Conservation (phyloP, 2,113 vertebrate genomes). For the Holacanthus passer region DNA sequence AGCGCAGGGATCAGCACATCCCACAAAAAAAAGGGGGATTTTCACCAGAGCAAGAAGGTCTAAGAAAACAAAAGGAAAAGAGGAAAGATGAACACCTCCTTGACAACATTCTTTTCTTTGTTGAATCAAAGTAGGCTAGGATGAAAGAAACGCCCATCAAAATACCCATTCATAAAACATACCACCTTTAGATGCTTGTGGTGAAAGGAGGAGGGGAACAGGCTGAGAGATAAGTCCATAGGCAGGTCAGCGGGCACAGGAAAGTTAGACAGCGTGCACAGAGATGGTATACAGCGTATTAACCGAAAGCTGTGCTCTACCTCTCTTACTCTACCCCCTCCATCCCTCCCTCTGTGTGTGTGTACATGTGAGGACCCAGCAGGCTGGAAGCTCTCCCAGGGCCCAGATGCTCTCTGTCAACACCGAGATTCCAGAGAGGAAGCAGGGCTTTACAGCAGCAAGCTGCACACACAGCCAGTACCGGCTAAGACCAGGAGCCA, state of each 20-base stretch:
- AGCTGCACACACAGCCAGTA: slow-evolving; percentile 79
- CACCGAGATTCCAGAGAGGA: slow-evolving; percentile 84
- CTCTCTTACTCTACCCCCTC: slow-evolving; percentile 15
- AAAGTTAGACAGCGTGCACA: slow-evolving; percentile 35
- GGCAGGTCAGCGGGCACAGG: slow-evolving; percentile 23
- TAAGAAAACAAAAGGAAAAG: slow-evolving; percentile 79
- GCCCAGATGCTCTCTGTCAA: slow-evolving; percentile 87
- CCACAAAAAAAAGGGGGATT: slow-evolving; percentile 74
- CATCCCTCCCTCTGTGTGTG: slow-evolving; percentile 50
- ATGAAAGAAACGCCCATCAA: slow-evolving; percentile 78
- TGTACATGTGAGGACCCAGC: slow-evolving; percentile 72
- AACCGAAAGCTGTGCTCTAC: slow-evolving; percentile 28
- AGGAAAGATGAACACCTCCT: slow-evolving; percentile 74
- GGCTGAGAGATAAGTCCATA: slow-evolving; percentile 5
- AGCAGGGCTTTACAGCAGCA: slow-evolving; percentile 83
- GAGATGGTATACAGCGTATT: slow-evolving; percentile 27
- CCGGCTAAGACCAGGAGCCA: slow-evolving; percentile 82
- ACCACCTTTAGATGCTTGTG: slow-evolving; percentile 48
- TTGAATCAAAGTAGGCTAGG: slow-evolving; percentile 75
- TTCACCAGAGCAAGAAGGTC: slow-evolving; percentile 74
- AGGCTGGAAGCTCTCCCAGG: slow-evolving; percentile 83
- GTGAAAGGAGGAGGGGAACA: slow-evolving; percentile 1
- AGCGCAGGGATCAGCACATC: slow-evolving; percentile 57
- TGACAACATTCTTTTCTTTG: slow-evolving; percentile 82
- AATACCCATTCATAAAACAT: slow-evolving; percentile 75